A percentile compares a stretch with the other conserved stretches of the same genome.
phyloP scores from a whole-genome alignment of 2,797 vertebrate genomes.

The Psittacula echo region DNA sequence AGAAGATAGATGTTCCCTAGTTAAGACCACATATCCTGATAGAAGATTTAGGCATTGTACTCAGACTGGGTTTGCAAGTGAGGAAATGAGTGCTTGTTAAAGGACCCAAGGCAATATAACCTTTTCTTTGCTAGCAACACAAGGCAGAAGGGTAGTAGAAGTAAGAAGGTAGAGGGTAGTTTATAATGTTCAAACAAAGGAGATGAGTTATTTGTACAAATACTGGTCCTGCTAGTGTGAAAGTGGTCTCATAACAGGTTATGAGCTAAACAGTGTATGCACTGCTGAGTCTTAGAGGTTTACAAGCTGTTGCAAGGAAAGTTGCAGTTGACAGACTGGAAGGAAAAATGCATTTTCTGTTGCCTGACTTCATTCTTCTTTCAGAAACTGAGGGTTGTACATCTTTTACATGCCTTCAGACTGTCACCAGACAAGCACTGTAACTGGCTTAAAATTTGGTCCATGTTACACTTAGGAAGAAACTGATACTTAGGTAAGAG shows the following conservation, averaged over 20 bases:
- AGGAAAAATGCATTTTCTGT: not conserved
- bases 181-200: not conserved
- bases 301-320: not conserved
- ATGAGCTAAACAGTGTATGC: not conserved
- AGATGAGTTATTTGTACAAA: not conserved
- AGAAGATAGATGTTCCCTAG: not conserved
- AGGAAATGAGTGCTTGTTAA: not conserved
- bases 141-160: not conserved
- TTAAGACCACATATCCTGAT: not conserved
- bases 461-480: accelerated
- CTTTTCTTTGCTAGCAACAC: not conserved
- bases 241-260: not conserved
- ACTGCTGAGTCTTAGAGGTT: not conserved
- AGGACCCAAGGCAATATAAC: not conserved
- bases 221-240: not conserved
- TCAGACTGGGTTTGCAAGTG: not conserved
- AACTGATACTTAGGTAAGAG: not conserved
- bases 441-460: not conserved
- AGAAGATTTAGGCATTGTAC: not conserved
- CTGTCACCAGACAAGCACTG: not conserved
- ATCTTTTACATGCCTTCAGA: not conserved
- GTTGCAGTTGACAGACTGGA: not conserved
- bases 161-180: not conserved
- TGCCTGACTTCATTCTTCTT: not conserved
- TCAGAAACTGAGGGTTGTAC: not conserved